Evolutionary conservation across 2,888 invertebrate genomes (phyloP).

Genomic region (Hirtodrosophila trivittata): DNA sequence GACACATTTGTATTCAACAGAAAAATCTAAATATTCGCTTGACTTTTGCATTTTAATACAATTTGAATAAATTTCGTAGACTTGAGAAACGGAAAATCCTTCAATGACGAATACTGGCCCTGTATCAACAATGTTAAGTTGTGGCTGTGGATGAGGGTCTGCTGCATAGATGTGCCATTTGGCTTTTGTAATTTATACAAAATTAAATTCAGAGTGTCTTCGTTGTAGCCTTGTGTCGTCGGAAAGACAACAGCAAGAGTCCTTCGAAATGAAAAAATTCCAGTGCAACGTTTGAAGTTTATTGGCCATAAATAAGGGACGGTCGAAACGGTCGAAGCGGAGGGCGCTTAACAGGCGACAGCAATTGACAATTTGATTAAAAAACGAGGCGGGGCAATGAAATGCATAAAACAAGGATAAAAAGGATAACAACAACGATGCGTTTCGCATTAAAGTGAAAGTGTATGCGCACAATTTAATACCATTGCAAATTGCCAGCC

Average conservation of each 20-base stretch:
- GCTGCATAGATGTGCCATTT: conserved; percentile 24
- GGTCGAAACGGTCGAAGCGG: conserved; percentile 27
- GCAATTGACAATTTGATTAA: conserved; percentile 80
- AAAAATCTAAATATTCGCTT: conserved; percentile 1
- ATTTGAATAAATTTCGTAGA: conserved; percentile 46
- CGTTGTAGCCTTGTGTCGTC: too few species aligned
- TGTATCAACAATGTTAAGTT: conserved; percentile 21
- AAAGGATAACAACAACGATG: conserved; percentile 38
- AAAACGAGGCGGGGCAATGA: conserved; percentile 58
- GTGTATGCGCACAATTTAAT: conserved; percentile 28
- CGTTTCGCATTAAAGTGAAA: conserved; percentile 68
- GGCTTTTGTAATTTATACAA: conserved; percentile 74
- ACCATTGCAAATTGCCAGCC: conserved; percentile 54
- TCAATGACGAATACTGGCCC: conserved; percentile 3
- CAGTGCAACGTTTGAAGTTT: conserved; percentile 77
- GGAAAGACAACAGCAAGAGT: conserved; percentile 34
- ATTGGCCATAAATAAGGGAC: conserved; percentile 78
- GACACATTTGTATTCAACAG: background rate
- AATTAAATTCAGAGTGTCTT: conserved; percentile 76
- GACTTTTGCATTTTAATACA: conserved; percentile 38
- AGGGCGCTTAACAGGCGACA: conserved; percentile 54
- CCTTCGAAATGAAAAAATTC: conserved; percentile 75
- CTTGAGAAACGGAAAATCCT: conserved; percentile 5
- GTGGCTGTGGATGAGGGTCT: background rate
- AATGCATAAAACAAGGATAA: conserved; percentile 51